These are phyloP conservation scores for Brenthis ino DNA, from an alignment of 2,888 invertebrate genomes.

Conservation along the genomic window DNA sequence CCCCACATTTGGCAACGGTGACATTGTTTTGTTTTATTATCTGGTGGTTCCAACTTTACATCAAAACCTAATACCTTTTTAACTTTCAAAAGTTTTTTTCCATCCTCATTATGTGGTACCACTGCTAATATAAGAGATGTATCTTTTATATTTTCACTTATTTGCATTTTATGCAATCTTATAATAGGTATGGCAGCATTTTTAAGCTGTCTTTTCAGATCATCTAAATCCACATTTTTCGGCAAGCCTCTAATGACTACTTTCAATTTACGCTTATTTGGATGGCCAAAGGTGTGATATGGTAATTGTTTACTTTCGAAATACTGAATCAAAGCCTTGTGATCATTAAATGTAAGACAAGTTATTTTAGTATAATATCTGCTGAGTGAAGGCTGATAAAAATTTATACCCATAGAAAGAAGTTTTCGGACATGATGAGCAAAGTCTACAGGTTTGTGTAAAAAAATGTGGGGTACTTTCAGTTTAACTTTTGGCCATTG, in stretches of 20 bases:
- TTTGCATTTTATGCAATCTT: conserved; percentile 59
- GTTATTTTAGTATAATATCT: conserved; percentile 51
- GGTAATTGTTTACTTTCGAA: conserved; percentile 55
- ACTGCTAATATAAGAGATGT: conserved; percentile 54
- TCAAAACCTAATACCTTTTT: conserved; percentile 49
- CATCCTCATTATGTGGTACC: conserved; percentile 52
- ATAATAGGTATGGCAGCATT: conserved; percentile 54
- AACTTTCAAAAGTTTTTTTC: conserved; percentile 50
- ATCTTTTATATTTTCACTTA: conserved; percentile 43
- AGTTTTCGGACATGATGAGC: conserved; percentile 49
- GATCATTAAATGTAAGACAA: conserved; percentile 51
- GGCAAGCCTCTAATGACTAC: conserved; percentile 61
- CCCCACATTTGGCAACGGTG: conserved; percentile 70
- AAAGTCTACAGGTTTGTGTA: conserved; percentile 53
- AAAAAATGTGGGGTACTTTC: conserved; percentile 56
- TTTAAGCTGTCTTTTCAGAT: conserved; percentile 52
- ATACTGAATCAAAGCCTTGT: conserved; percentile 52
- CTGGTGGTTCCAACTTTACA: conserved; percentile 58
- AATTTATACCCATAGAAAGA: conserved; percentile 47
- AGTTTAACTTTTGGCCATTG: conserved; percentile 53
- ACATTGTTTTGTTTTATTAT: conserved; percentile 58
- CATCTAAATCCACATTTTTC: conserved; percentile 46
- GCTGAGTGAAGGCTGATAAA: conserved; percentile 48
- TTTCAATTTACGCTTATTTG: conserved; percentile 57
- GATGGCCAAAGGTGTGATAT: conserved; percentile 61